Evolutionary conservation across 2,113 vertebrate genomes (phyloP).

Genomic region (Pituophis catenifer): DNA sequence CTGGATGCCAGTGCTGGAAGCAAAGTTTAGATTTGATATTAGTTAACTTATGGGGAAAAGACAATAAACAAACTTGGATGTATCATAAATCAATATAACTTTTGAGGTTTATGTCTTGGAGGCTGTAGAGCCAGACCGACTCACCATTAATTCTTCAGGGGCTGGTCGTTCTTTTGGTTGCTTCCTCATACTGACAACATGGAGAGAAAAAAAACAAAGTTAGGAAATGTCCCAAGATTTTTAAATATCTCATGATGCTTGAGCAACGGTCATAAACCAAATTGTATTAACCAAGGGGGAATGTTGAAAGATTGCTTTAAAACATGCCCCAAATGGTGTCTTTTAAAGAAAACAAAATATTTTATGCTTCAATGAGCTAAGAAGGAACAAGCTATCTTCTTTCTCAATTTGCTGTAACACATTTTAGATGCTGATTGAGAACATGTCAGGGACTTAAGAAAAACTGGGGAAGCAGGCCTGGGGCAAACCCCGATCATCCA

Average conservation of each 20-base stretch:
- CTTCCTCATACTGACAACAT: constrained; percentile 83
- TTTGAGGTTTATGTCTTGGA: not conserved
- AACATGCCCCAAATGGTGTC: not conserved
- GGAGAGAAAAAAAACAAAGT: constrained; percentile 12
- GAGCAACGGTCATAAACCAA: not conserved
- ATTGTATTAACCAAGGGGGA: not conserved
- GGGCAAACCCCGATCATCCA: not conserved
- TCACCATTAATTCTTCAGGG: constrained; percentile 96
- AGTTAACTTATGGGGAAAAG: not conserved
- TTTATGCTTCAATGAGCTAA: not conserved
- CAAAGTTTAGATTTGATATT: constrained; percentile 1
- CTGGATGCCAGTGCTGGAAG: not conserved
- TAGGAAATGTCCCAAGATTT: not conserved
- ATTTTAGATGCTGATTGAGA: not conserved
- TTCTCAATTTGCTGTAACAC: not conserved
- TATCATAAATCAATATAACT: not conserved
- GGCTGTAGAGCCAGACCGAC: constrained; percentile 40
- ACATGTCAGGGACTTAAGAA: not conserved
- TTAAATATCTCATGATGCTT: not conserved
- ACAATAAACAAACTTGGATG: rapidly evolving
- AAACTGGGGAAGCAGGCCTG: not conserved
- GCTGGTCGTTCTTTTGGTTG: constrained; percentile 94
- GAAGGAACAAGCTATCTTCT: not conserved
- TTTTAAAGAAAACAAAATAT: not conserved
- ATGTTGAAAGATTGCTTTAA: not conserved